phyloP scores from a whole-genome alignment of 2,797 vertebrate genomes.

The Glossophaga mutica region DNA sequence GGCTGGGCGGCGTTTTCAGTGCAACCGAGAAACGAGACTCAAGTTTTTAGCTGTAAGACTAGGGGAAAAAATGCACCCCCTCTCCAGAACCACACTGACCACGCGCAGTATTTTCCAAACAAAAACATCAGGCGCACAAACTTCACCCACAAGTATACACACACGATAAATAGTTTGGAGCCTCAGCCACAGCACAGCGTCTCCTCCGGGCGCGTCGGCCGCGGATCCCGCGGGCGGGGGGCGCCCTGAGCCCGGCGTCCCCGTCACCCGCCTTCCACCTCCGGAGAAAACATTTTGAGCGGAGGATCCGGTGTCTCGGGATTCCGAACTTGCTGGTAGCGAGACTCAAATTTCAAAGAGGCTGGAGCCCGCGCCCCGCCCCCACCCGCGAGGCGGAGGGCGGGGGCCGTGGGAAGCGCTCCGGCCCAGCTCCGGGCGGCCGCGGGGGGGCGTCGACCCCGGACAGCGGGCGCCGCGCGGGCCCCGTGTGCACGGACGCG shows the following conservation, averaged over 20 bases:
- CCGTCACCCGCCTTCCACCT: constrained; percentile 6
- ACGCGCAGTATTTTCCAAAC: constrained; percentile 72
- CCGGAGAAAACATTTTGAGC: constrained; percentile 46
- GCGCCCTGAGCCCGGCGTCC: neutral
- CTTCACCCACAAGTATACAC: constrained; percentile 79
- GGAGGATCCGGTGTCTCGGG: constrained; percentile 76
- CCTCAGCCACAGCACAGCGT: constrained; percentile 48
- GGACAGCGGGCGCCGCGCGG: constrained; percentile 20
- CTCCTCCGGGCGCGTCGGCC: neutral
- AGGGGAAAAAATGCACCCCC: constrained; percentile 33
- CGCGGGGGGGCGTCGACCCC: constrained; percentile 82
- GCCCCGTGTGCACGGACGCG: neutral
- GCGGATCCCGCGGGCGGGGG: neutral
- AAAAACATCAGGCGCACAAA: constrained; percentile 75
- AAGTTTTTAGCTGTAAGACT: constrained; percentile 71
- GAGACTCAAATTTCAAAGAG: constrained; percentile 66
- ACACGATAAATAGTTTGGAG: constrained; percentile 81
- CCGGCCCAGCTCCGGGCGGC: neutral
- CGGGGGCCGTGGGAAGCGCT: constrained; percentile 68
- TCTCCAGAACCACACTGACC: constrained; percentile 66
- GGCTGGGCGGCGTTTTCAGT: constrained; percentile 90
- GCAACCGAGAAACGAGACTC: constrained; percentile 86
- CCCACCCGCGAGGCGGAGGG: constrained; percentile 42
- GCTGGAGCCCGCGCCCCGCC: constrained; percentile 52
- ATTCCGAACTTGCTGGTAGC: constrained; percentile 65